Evolutionary conservation across 2,113 vertebrate genomes (phyloP).

Genomic region (Myotis yumanensis): DNA sequence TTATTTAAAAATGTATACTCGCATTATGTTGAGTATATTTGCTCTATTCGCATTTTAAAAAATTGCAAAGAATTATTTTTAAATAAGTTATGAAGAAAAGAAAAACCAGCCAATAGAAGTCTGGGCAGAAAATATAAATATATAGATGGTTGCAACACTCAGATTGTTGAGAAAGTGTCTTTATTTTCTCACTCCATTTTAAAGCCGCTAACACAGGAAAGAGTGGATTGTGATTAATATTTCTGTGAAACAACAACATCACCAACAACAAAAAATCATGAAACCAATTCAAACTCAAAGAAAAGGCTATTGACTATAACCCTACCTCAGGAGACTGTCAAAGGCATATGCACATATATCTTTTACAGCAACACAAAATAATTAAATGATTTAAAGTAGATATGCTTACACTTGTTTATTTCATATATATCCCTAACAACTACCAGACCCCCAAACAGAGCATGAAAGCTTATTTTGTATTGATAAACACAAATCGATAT

Average conservation of each 20-base stretch:
- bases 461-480: neutral
- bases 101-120: neutral
- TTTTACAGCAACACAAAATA: slow-evolving; percentile 27
- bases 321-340: neutral
- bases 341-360: neutral
- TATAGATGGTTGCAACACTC: neutral
- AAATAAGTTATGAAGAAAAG: neutral
- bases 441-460: neutral
- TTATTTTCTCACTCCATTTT: neutral
- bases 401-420: neutral
- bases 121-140: neutral
- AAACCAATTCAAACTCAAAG: neutral
- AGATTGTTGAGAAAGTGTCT: neutral
- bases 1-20: neutral
- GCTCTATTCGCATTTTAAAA: neutral
- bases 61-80: slow-evolving; percentile 29
- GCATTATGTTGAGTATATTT: neutral
- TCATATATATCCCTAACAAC: neutral
- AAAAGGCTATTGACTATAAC: neutral
- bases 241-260: neutral
- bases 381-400: neutral
- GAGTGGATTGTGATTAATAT: neutral
- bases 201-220: neutral
- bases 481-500: slow-evolving; percentile 2
- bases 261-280: neutral